Base-by-base conservation (phyloP, 37 sponge, comb jelly and placozoan species). In the Corticium candelabrum region DNA sequence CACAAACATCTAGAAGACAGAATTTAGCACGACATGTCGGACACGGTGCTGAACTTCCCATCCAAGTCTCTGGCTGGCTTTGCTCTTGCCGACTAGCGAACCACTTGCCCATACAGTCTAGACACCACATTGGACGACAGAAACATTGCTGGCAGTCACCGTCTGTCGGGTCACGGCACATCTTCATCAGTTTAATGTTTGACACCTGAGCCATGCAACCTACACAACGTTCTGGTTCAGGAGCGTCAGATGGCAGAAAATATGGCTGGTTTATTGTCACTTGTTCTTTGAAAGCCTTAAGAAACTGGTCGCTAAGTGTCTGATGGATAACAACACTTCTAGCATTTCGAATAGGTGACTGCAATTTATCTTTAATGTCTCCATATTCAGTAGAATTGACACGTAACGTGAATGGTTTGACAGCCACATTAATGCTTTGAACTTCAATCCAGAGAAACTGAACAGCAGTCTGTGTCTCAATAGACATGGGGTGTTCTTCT, bases 51-150 rank as follows among this genome's bases (percentile, higher is more conserved):
- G 80, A 84, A 2, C 87, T 82, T 1, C 78, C 35, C 88, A 97
- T 81, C 99, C 99, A 97, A 0, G 67, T 78, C 39, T 90, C 87
- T 27, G 90, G 91, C 2, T 41, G 68, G 40, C 56, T 32, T 84
- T 97, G 85, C 74, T 94, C 92, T 76, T 97, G 99, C 68, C 90
- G 86, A 34, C 90, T 85, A 38, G 89, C 91, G 85, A 87, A 97
- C 99, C 99, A 97, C 83, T 89, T 86, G 30, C 86, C 89, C 99
- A 97, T 91, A 37, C 99, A 97, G 30, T 79, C 39, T 37, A 88
- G 1, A 78, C 99, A 97, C 99, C 99, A 97, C 88, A 91, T 83
- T 11, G 99, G 99, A 2, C 92, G 43, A 76, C 99, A 97, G 70
- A 76, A 78, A 68, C 99, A 97, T 43, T 85, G 79, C 4, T 69